Evolutionary conservation across 1,140 invertebrate genomes (phyloP).

Genomic region (Drosophila repleta): DNA sequence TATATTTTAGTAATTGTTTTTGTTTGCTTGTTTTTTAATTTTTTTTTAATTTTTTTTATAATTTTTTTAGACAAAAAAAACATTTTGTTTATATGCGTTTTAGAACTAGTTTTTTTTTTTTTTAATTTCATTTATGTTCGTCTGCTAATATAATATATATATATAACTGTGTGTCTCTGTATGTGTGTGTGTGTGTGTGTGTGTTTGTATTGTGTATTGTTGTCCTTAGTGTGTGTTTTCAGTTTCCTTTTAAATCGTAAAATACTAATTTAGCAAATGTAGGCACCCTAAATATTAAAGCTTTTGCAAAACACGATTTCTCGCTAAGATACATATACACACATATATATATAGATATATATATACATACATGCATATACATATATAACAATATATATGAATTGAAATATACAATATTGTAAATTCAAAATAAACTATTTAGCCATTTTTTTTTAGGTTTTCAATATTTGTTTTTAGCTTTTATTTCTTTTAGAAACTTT

Average conservation of each 20-base stretch:
- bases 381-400: constrained; percentile 70
- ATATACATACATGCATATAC: background rate
- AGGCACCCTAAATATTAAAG: constrained; percentile 84
- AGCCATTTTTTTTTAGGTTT: constrained; percentile 29
- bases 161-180: constrained; percentile 13
- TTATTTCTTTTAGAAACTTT: constrained; percentile 64
- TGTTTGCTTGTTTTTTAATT: constrained; percentile 13
- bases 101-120: constrained; percentile 32
- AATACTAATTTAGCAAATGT: constrained; percentile 84
- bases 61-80: constrained; percentile 6
- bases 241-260: constrained; percentile 66
- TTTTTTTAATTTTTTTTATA: constrained; percentile 9
- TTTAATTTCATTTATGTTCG: constrained; percentile 28
- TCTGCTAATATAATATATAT: constrained; percentile 20
- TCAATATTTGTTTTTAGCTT: constrained; percentile 14
- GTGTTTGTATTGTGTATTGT: constrained; percentile 18
- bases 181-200: constrained; percentile 19
- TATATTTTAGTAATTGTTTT: constrained; percentile 29
- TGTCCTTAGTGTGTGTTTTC: constrained; percentile 11
- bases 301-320: constrained; percentile 84
- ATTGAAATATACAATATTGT: constrained; percentile 79
- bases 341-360: background rate
- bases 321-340: constrained; percentile 69
- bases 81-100: constrained; percentile 31
- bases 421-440: constrained; percentile 80